phyloP scores from a whole-genome alignment of 1,140 invertebrate genomes.

The Eulimnadia texana region DNA sequence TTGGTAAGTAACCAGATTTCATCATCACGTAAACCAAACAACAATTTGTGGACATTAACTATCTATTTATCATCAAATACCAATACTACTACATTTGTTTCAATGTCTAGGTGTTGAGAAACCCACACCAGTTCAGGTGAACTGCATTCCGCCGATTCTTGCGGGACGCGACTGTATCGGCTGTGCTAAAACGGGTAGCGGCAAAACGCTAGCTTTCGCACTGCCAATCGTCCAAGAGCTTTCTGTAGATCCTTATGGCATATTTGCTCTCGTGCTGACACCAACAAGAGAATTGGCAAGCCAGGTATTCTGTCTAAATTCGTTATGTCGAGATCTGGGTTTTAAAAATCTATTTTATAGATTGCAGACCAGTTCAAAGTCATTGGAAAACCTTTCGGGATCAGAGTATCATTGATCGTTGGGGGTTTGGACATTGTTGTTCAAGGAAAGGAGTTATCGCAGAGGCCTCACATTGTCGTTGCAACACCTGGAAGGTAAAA shows the following conservation, averaged over 20 bases:
- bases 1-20: background rate
- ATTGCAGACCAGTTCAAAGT: conserved; percentile 87
- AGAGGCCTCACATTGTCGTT: conserved; percentile 82
- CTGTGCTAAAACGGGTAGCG: conserved; percentile 91
- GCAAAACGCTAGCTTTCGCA: conserved; percentile 94
- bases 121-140: conserved; percentile 71
- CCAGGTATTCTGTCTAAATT: conserved; percentile 36
- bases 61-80: background rate
- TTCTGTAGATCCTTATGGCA: conserved; percentile 80
- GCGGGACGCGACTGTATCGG: conserved; percentile 79
- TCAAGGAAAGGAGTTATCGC: conserved; percentile 72
- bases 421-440: conserved; percentile 85
- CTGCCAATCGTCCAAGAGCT: conserved; percentile 85
- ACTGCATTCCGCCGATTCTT: conserved; percentile 68
- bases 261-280: conserved; percentile 88
- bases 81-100: background rate
- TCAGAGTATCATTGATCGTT: conserved; percentile 69
- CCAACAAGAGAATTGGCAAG: conserved; percentile 90
- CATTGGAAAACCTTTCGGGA: conserved; percentile 65
- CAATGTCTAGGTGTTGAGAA: conserved; percentile 46
- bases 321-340: background rate
- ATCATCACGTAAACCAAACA: no score
- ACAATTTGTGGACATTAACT: no score
- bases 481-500: conserved; percentile 70
- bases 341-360: conserved; percentile 32